Percentiles rank a stretch among this genome's conserved stretches.
phyloP scores from a whole-genome alignment of 2,113 vertebrate genomes.

The Apus apus region DNA sequence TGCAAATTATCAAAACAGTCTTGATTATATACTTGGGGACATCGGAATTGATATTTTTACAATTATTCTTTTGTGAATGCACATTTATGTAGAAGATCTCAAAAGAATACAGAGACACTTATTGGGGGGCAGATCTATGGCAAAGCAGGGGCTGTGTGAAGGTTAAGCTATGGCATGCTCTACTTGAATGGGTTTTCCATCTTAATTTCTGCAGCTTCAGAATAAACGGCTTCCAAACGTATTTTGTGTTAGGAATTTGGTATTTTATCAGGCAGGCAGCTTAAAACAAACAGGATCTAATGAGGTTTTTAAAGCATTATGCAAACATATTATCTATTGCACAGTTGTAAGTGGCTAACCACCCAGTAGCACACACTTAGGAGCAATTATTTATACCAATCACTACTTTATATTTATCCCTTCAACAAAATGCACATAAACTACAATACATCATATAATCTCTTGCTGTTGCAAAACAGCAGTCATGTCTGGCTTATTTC shows the following conservation, averaged over 20 bases:
- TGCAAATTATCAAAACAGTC: background rate
- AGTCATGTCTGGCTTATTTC: background rate
- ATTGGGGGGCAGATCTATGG: background rate
- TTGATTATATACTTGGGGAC: background rate
- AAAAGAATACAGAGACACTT: background rate
- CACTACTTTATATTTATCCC: slow-evolving; percentile 23
- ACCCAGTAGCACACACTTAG: background rate
- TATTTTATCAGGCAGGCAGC: slow-evolving; percentile 5
- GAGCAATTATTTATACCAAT: slow-evolving; percentile 34
- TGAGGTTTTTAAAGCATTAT: slow-evolving; percentile 13
- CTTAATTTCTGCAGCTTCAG: slow-evolving; percentile 3
- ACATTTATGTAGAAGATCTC: background rate
- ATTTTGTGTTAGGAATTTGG: background rate
- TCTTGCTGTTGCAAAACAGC: background rate
- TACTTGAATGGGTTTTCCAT: slow-evolving; percentile 1
- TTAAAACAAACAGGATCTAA: slow-evolving; percentile 30
- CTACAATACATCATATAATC: background rate
- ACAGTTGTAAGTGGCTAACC: background rate
- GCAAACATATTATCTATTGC: slow-evolving; percentile 12
- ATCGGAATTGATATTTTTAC: background rate
- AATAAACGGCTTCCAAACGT: slow-evolving; percentile 8
- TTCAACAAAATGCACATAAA: slow-evolving; percentile 27
- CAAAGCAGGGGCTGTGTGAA: background rate
- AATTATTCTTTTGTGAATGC: background rate
- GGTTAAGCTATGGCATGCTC: background rate